Evolutionary conservation across 1,140 invertebrate species (phyloP).

Genomic region (Hirudo medicinalis): DNA sequence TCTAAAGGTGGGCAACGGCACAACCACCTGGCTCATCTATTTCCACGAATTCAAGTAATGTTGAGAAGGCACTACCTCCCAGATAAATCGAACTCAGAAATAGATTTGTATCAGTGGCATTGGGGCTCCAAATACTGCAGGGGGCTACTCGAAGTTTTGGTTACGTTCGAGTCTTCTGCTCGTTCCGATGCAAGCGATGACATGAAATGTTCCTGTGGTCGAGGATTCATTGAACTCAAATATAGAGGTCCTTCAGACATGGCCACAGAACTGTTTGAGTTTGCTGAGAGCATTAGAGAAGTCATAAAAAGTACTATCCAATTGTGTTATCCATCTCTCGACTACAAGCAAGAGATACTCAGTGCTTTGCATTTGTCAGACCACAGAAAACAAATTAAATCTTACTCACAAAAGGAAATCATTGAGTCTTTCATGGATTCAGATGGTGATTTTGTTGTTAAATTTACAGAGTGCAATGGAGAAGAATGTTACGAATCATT

Average conservation of each 20-base stretch:
- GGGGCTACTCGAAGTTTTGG: conserved; percentile 56
- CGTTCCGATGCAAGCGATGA: too few relatives aligned
- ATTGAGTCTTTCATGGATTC: conserved; percentile 47
- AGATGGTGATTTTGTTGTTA: conserved; percentile 30
- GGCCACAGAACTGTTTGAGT: conserved; percentile 47
- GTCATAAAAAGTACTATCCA: conserved; percentile 54
- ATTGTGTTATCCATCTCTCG: conserved; percentile 54
- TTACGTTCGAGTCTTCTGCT: conserved; percentile 49
- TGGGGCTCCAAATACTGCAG: conserved; percentile 63
- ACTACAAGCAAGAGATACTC: conserved; percentile 52
- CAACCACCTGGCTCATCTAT: conserved; percentile 51
- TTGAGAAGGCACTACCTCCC: conserved; percentile 49
- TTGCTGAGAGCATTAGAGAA: conserved; percentile 59
- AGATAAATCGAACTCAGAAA: conserved; percentile 44
- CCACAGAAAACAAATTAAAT: conserved; percentile 47
- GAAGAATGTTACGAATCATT: conserved; percentile 46
- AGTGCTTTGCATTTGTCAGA: conserved; percentile 48
- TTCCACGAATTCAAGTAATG: conserved; percentile 59
- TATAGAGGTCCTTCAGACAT: conserved; percentile 52
- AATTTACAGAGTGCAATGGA: conserved; percentile 45
- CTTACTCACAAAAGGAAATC: conserved; percentile 51
- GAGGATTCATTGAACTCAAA: conserved; percentile 48
- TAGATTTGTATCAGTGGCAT: conserved; percentile 66
- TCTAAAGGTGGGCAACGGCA: conserved; percentile 35
- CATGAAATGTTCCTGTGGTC: background rate